Conservation (phyloP, 2,888 invertebrate species). For the Campoplex nolae region DNA sequence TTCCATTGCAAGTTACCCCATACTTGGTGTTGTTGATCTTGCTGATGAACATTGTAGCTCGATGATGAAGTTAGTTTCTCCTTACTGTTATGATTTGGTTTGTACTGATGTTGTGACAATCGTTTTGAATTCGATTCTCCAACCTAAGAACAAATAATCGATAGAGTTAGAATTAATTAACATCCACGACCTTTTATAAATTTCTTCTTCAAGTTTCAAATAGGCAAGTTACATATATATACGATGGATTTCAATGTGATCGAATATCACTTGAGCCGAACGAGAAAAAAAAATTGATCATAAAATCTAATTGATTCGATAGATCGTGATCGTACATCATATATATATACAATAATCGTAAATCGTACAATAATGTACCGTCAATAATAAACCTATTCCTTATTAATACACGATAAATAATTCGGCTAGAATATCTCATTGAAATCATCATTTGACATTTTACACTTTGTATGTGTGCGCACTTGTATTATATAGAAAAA, state of each 20-base stretch:
- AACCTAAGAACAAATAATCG: conserved; percentile 74
- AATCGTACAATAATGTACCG: too few species aligned
- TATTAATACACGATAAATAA: not conserved
- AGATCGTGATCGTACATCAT: too few species aligned
- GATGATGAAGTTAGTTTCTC: conserved; percentile 31
- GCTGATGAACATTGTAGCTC: conserved; percentile 55
- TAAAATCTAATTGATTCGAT: too few species aligned
- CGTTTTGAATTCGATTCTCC: conserved; percentile 75
- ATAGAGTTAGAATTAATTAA: not conserved
- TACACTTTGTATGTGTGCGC: not conserved
- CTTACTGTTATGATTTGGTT: conserved; percentile 69
- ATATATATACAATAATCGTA: too few species aligned
- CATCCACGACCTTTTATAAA: not conserved
- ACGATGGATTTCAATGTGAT: too few species aligned
- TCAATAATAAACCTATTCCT: not conserved
- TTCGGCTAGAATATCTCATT: not conserved
- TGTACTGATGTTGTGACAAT: conserved; percentile 71
- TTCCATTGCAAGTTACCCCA: conserved; percentile 86
- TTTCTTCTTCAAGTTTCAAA: not conserved
- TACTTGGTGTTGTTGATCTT: conserved; percentile 45
- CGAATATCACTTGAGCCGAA: too few species aligned
- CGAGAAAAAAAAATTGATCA: too few species aligned
- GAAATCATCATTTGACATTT: not conserved
- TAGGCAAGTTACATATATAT: not conserved
- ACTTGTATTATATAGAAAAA: not conserved